These are phyloP conservation scores for Mormyrus lacerda DNA, from an alignment of 2,113 vertebrate species.

Conservation along the genomic window DNA sequence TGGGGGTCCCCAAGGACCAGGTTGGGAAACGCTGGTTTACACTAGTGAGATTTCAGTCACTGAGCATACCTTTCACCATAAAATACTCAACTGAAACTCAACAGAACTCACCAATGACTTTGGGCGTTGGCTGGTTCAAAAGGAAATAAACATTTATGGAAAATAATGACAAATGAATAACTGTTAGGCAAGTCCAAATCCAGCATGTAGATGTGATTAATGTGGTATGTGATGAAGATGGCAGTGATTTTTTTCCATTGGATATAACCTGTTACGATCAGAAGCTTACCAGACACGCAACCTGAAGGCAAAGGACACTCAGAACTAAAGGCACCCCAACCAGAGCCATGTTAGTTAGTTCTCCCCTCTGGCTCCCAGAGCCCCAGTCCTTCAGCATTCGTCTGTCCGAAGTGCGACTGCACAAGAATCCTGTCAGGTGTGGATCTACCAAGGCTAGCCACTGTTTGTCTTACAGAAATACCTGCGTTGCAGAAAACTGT, in stretches of 20 bases:
- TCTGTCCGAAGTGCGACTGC: not conserved
- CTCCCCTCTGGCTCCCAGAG: not conserved
- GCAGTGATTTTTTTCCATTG: too few species aligned
- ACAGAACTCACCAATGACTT: constrained; percentile 37
- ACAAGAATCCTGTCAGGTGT: not conserved
- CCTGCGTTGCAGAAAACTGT: not conserved
- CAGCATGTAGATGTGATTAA: not conserved
- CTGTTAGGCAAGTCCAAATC: not conserved
- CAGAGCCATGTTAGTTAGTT: not conserved
- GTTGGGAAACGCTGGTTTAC: not conserved
- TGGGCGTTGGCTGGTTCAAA: constrained; percentile 34
- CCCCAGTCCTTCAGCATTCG: not conserved
- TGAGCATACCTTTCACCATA: not conserved
- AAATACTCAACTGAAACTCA: not conserved
- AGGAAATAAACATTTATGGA: not conserved
- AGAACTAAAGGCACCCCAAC: constrained; percentile 18
- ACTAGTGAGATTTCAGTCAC: not conserved
- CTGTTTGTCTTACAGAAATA: not conserved
- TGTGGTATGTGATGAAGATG: not conserved
- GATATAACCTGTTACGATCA: not conserved
- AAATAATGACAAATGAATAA: not conserved
- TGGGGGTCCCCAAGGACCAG: not conserved
- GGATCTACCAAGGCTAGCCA: not conserved
- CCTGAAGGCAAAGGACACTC: constrained; percentile 31
- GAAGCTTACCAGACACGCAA: constrained; percentile 49